Evolutionary conservation across 64 coral and sea anemone species (phyloP).

Genomic region (Montipora sp.): DNA sequence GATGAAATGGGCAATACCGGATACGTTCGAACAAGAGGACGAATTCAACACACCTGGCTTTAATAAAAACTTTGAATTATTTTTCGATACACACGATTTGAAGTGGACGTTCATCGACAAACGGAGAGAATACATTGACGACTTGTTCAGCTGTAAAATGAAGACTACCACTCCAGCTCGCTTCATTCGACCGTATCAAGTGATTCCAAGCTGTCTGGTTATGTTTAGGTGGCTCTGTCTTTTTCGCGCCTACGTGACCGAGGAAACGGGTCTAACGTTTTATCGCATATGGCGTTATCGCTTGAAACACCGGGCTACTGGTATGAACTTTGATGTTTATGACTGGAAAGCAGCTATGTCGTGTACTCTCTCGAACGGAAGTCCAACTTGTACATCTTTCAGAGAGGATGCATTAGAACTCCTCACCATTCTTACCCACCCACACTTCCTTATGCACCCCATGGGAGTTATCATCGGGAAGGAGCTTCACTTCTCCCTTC

Average conservation of each 20-base stretch:
- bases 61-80: slow-evolving; percentile 91
- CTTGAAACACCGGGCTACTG: slow-evolving; percentile 78
- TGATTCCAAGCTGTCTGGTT: slow-evolving; percentile 87
- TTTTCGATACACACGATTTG: slow-evolving; percentile 88
- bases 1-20: slow-evolving; percentile 77
- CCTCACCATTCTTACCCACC: slow-evolving; percentile 80
- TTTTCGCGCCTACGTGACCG: slow-evolving; percentile 71
- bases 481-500: slow-evolving; percentile 5
- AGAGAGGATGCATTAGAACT: slow-evolving; percentile 84
- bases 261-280: slow-evolving; percentile 88
- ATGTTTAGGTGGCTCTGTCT: slow-evolving; percentile 92
- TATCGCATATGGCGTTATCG: slow-evolving; percentile 94
- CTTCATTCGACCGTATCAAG: slow-evolving; percentile 91
- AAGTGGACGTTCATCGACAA: slow-evolving; percentile 98
- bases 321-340: slow-evolving; percentile 88
- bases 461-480: slow-evolving; percentile 58
- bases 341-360: slow-evolving; percentile 99
- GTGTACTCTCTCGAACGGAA: slow-evolving; percentile 78
- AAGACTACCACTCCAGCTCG: slow-evolving; percentile 67
- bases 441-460: slow-evolving; percentile 93
- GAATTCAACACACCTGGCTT: slow-evolving; percentile 64
- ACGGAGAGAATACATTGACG: slow-evolving; percentile 84
- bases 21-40: slow-evolving; percentile 78
- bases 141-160: slow-evolving; percentile 75
- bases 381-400: slow-evolving; percentile 67